Base-by-base conservation (phyloP, 2,888 invertebrate genomes). In the Steromphala cineraria region DNA sequence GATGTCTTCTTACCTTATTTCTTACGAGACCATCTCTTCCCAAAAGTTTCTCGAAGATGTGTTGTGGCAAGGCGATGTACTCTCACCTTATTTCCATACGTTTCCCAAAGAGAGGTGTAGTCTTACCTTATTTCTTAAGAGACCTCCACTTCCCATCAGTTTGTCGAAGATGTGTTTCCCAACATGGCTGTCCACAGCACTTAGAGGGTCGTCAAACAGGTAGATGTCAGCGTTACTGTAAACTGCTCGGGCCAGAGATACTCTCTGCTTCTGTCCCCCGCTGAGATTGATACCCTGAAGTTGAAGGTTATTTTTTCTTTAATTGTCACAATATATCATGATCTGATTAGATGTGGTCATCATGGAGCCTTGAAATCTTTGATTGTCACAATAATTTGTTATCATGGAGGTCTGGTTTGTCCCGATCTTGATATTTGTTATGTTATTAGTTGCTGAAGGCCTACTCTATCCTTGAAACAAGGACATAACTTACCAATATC, bases 211-310 rank as follows among this genome's bases (percentile, higher is more conserved):
- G 80, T 93, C 93, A 40, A 93, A 80, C 2, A 93, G 85, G 79
- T 92, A 93, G 52, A 93, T 83, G 81, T 93, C 93, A 1, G 90
- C 84, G 62, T 93, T 87, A 56, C 84, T 82, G 82, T 93, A 93
- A 0, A 92, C 86, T 15, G 93, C 92, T 62, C 93, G 85, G 4
- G 93, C 93, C 67, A 93, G 81, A 56, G 89, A 90, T 0, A 93
- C 86, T 21, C 93, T 82, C 83, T 93, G 93, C 82, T 93, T 92
- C 86, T 93, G 92, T 5, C 92, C 93, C 40, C 93, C 92, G 67
- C 90, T 90, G 71, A 93, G 67, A 84, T 93, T 93, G 8, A 93
- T 93, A 19, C 93, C 93, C 90, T 93, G 67, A 19, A 79, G 78
- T 36, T 36, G 36, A 36, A 36, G 4, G n/a, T n/a, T n/a, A n/a